These are phyloP conservation scores for Caenorhabditis drosophilae DNA, from an alignment of 2,888 invertebrate species.

Conservation along the genomic window DNA sequence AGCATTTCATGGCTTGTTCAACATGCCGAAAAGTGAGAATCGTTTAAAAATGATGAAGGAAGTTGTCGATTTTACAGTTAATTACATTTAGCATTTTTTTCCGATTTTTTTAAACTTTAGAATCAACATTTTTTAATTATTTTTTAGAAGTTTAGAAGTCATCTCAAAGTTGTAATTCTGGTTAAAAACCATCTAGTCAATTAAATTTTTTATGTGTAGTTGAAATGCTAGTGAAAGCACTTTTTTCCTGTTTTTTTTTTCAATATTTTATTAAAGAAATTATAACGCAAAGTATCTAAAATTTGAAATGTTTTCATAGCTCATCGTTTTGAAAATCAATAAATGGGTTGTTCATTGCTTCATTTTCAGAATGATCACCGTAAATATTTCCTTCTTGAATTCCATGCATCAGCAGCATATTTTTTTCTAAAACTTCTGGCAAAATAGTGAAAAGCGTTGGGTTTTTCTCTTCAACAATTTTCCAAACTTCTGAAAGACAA, in stretches of 20 bases:
- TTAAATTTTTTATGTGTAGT: slow-evolving; percentile 23
- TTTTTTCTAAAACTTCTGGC: slow-evolving; percentile 22
- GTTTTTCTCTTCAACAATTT: slow-evolving; percentile 28
- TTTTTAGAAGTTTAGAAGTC: not conserved
- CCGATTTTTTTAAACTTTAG: too few relatives aligned
- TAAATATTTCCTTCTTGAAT: too few relatives aligned
- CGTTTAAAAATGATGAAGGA: slow-evolving; percentile 55
- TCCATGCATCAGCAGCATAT: slow-evolving; percentile 21
- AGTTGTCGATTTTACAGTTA: slow-evolving; percentile 37
- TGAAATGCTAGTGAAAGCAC: too few relatives aligned
- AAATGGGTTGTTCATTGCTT: too few relatives aligned
- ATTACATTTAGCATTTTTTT: slow-evolving; percentile 3
- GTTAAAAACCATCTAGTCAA: slow-evolving; percentile 27
- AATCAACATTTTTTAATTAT: not conserved
- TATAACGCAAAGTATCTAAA: not conserved
- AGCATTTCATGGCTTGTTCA: slow-evolving; percentile 62
- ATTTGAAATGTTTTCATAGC: not conserved
- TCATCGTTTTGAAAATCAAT: too few relatives aligned
- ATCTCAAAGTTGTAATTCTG: slow-evolving; percentile 1
- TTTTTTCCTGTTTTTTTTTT: slow-evolving; percentile 7
- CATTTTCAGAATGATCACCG: not conserved
- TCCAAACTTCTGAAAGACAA: slow-evolving; percentile 27
- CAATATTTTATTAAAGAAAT: not conserved
- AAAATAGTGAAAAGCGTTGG: slow-evolving; percentile 13
- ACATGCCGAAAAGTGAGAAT: slow-evolving; percentile 59